phyloP scores from a whole-genome alignment of 2,113 vertebrate species.

The Ptychochromis oligacanthus region DNA sequence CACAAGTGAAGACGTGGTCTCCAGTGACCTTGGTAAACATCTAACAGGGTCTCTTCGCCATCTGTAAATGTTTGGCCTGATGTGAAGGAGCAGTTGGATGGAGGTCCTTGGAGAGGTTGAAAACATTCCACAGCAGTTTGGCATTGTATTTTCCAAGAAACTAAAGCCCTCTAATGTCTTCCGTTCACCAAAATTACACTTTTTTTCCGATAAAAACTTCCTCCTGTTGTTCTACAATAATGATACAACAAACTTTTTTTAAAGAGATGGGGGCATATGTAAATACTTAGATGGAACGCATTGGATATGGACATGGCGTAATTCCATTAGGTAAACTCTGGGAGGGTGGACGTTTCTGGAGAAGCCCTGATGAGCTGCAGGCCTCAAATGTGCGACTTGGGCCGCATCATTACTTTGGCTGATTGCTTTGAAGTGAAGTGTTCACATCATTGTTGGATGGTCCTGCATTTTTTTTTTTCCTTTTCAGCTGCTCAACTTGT shows the following conservation, averaged over 20 bases:
- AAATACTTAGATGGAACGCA: constrained; percentile 66
- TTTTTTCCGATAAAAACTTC: constrained; percentile 55
- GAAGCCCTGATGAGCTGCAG: constrained; percentile 68
- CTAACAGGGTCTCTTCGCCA: constrained; percentile 64
- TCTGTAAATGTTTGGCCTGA: constrained; percentile 74
- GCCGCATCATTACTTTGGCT: constrained; percentile 62
- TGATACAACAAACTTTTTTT: constrained; percentile 24
- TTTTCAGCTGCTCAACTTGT: constrained; percentile 20
- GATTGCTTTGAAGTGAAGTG: constrained; percentile 71
- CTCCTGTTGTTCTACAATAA: constrained; percentile 53
- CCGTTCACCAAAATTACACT: constrained; percentile 67
- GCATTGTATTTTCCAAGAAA: constrained; percentile 76
- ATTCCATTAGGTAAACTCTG: constrained; percentile 69
- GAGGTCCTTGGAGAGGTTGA: constrained; percentile 63
- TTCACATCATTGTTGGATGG: constrained; percentile 61
- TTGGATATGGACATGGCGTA: constrained; percentile 38
- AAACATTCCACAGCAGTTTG: constrained; percentile 74
- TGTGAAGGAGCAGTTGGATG: constrained; percentile 55
- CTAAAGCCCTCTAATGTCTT: constrained; percentile 73
- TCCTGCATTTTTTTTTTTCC: background rate
- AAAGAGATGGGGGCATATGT: constrained; percentile 65
- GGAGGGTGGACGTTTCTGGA: constrained; percentile 44
- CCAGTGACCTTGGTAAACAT: constrained; percentile 65
- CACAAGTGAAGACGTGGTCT: constrained; percentile 36
- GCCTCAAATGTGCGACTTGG: constrained; percentile 59